Base-by-base conservation (phyloP, 2,113 vertebrate genomes). In the Rallus limicola region DNA sequence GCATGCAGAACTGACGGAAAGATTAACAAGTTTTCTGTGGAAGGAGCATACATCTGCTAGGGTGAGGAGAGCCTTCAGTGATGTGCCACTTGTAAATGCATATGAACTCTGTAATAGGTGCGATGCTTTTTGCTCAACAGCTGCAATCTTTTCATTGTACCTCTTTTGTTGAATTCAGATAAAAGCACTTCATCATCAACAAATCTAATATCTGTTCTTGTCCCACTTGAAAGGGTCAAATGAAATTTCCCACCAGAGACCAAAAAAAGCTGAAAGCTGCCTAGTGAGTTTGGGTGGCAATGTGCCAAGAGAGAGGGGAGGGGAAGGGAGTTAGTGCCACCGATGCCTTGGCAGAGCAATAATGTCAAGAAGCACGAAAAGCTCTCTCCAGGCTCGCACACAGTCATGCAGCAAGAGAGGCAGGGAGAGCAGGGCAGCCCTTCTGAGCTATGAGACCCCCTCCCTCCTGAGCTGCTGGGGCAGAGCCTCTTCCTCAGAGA, bases 181-280 rank as follows among this genome's bases (percentile, higher is more conserved):
- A 95, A 95, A 98, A 96, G 70, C 91, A 85, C 90, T 76, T 71
- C 72, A 67, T 62, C 17, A 2, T 94, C 95, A 96, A 95, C 93
- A 96, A 89, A 97, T 92, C 85, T 96, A 91, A 86, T 95, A 91
- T 94, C 96, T 94, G 46, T 77, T 95, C 88, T 93, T 94, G 86
- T 95, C 94, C 91, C 89, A 82, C 92, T 97, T 96, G 96, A 97
- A 90, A 93, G 80, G 87, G 87, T 95, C 95, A 96, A 91, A 97
- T 58, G 85, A 94, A 89, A 97, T 96, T 92, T 97, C 92, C 94
- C 93, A 96, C 85, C 81, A 86, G 92, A 75, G 90, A 82, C 90
- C 56, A 88, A 79, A 95, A 92, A 68, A 6, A 4, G 21, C 48
- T 71, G 42, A 77, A 60, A 74, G 91, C 85, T 88, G 74, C 89